Evolutionary conservation across 2,888 invertebrate species (phyloP).

Genomic region (Phorcus lineatus): DNA sequence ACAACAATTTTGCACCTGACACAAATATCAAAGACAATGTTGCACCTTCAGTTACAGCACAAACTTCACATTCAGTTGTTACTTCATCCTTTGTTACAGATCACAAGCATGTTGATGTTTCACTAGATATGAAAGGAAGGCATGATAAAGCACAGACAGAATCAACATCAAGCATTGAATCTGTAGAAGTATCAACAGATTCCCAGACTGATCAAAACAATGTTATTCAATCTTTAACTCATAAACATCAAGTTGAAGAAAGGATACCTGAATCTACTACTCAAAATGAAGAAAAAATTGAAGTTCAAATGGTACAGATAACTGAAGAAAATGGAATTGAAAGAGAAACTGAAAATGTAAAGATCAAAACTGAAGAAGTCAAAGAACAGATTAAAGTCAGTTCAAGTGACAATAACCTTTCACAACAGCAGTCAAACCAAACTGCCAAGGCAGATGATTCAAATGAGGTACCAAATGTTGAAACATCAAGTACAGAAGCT

Average conservation of each 20-base stretch:
- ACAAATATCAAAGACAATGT: not conserved
- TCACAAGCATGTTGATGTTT: slow-evolving; percentile 12
- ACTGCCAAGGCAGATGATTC: too few species aligned
- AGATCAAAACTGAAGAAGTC: not conserved
- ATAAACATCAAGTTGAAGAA: too few species aligned
- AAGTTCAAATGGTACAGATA: too few species aligned
- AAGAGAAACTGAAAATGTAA: slow-evolving; percentile 9
- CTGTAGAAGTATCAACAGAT: too few species aligned
- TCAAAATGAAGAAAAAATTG: too few species aligned
- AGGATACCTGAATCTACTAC: too few species aligned
- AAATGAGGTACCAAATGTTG: too few species aligned
- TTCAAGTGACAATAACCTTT: not conserved
- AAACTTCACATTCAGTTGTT: not conserved
- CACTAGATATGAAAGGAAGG: not conserved
- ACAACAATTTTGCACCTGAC: not conserved
- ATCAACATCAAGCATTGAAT: too few species aligned
- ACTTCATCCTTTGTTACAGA: slow-evolving; percentile 19
- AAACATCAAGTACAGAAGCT: not conserved
- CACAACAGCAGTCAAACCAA: too few species aligned
- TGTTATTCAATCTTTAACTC: too few species aligned
- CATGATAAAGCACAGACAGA: not conserved
- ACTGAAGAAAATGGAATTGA: not conserved
- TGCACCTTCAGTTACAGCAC: not conserved
- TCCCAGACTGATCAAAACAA: too few species aligned
- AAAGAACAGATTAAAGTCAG: not conserved